Evolutionary conservation across 1,140 invertebrate species (phyloP).

Genomic region (Tetraneura akinire): DNA sequence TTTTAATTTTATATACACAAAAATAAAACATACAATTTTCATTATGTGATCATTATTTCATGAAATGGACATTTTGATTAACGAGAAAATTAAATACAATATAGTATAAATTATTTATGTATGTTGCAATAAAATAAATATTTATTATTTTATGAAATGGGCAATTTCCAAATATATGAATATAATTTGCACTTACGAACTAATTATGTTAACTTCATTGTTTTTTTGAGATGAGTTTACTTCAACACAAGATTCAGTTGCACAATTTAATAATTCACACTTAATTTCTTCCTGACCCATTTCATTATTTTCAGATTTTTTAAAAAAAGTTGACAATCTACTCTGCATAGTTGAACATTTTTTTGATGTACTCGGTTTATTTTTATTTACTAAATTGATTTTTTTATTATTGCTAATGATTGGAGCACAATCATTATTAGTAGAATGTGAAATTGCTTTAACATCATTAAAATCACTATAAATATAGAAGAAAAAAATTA

Average conservation of each 20-base stretch:
- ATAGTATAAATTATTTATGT: too few relatives aligned
- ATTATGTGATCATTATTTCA: too few relatives aligned
- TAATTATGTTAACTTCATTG: neutral
- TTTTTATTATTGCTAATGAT: neutral
- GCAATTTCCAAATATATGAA: too few relatives aligned
- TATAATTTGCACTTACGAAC: neutral
- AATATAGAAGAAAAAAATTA: neutral
- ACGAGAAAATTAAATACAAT: too few relatives aligned
- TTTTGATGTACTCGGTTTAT: neutral
- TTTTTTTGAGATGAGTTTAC: too few relatives aligned
- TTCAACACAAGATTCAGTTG: neutral
- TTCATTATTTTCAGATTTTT: slow-evolving; percentile 1
- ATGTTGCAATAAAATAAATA: too few relatives aligned
- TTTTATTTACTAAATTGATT: neutral
- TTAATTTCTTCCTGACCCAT: neutral
- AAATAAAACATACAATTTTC: too few relatives aligned
- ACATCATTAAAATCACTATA: slow-evolving; percentile 52
- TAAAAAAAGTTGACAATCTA: slow-evolving; percentile 39
- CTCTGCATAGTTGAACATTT: slow-evolving; percentile 10
- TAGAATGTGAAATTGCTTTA: slow-evolving; percentile 36
- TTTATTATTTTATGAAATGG: too few relatives aligned
- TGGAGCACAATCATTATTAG: neutral
- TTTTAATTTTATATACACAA: too few relatives aligned
- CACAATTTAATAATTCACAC: too few relatives aligned
- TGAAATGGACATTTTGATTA: too few relatives aligned